Conservation (phyloP, 2,113 vertebrate species). For the Edolisoma coerulescens region DNA sequence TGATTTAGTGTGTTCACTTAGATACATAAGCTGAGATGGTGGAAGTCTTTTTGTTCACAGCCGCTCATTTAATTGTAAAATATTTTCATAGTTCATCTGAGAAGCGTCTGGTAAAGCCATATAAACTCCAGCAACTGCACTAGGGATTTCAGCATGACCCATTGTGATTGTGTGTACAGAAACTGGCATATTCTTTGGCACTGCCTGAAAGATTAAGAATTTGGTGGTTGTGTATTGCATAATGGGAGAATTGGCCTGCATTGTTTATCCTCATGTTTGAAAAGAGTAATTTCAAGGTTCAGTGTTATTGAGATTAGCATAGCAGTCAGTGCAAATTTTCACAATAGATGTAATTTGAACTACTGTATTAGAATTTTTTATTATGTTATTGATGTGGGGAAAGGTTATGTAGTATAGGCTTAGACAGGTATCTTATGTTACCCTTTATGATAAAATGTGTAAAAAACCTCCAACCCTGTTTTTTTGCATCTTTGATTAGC, state of each 20-base stretch:
- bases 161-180: background rate
- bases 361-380: background rate
- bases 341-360: background rate
- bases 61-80: background rate
- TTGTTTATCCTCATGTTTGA: background rate
- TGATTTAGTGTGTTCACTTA: background rate
- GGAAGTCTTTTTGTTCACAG: background rate
- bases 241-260: background rate
- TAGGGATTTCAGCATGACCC: background rate
- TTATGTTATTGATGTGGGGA: background rate
- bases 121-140: background rate
- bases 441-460: background rate
- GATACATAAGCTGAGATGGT: background rate
- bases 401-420: background rate
- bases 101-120: background rate
- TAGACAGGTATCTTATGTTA: background rate
- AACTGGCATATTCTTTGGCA: background rate
- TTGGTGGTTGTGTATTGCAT: background rate
- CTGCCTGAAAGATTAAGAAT: background rate
- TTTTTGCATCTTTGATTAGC: background rate
- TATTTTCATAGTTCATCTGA: background rate
- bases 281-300: background rate
- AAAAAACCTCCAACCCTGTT: accelerated
- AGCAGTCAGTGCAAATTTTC: background rate
- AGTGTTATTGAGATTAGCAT: background rate